phyloP scores from a whole-genome alignment of 2,113 vertebrate genomes.

The Rhombomys opimus region DNA sequence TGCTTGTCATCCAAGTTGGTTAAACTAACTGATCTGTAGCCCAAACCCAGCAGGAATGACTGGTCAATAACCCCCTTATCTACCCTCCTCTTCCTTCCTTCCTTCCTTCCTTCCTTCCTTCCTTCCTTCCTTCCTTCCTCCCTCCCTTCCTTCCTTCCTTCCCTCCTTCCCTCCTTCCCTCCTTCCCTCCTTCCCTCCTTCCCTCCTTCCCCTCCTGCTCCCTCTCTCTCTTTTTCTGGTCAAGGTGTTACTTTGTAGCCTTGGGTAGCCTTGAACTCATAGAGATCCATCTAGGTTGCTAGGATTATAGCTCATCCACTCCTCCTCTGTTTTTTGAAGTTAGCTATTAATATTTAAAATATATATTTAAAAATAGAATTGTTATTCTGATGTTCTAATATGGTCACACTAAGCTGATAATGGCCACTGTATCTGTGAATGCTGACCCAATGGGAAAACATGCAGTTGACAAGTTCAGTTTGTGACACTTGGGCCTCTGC shows the following conservation, averaged over 20 bases:
- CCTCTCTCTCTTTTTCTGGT: accelerated
- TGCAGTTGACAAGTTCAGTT: neutral
- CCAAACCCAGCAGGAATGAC: neutral
- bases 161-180: accelerated
- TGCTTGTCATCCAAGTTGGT: neutral
- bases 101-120: too few species aligned
- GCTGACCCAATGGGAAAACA: neutral
- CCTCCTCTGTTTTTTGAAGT: neutral
- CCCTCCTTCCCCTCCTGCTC: neutral
- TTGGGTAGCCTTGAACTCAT: neutral
- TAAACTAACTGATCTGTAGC: neutral
- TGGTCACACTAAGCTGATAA: too few species aligned
- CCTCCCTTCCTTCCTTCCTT: accelerated
- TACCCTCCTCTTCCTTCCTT: accelerated
- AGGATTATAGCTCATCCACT: neutral
- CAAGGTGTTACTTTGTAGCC: neutral
- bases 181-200: too few species aligned
- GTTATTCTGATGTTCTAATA: neutral
- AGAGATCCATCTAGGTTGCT: neutral
- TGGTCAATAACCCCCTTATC: neutral
- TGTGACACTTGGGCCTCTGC: neutral
- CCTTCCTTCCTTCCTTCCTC: too few species aligned
- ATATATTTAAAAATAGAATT: neutral
- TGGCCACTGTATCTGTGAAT: neutral
- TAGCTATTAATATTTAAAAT: neutral